A percentile compares a stretch with the other conserved stretches of the same genome.
Conservation (phyloP, 2,888 invertebrate genomes). For the Disparrhopalites patrizii region DNA sequence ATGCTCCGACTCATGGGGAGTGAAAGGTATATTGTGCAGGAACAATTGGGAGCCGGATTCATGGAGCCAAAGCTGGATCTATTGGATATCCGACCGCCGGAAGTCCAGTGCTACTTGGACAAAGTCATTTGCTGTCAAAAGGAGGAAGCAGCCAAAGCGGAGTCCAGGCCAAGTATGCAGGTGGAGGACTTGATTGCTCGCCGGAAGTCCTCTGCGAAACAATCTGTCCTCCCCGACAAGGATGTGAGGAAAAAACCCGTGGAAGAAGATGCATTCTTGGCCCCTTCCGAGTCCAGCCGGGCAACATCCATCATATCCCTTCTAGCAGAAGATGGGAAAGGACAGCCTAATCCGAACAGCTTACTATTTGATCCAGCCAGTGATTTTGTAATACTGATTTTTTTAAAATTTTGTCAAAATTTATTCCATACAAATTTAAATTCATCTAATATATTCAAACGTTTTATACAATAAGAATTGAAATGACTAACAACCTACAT, state of each 20-base stretch:
- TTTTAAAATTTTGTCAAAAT: too few species aligned
- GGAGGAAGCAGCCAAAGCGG: too few species aligned
- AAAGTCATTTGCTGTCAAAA: background rate
- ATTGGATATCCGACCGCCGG: slow-evolving; percentile 35
- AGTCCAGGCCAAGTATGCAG: background rate
- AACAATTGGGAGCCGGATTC: slow-evolving; percentile 36
- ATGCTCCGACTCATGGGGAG: slow-evolving; percentile 36
- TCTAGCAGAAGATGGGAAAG: background rate
- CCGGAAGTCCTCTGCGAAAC: too few species aligned
- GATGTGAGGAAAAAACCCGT: background rate
- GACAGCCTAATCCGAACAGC: background rate
- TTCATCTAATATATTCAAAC: too few species aligned
- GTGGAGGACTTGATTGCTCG: too few species aligned
- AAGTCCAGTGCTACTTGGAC: slow-evolving; percentile 30
- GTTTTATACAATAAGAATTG: too few species aligned
- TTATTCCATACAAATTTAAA: too few species aligned
- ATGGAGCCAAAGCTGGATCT: slow-evolving; percentile 23
- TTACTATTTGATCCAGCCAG: slow-evolving; percentile 9
- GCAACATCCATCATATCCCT: background rate
- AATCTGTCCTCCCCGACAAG: background rate
- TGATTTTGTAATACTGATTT: slow-evolving; percentile 14
- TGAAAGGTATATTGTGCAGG: slow-evolving; percentile 42
- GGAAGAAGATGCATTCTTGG: too few species aligned
- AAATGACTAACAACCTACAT: too few species aligned
- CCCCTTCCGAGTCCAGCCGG: too few species aligned